Evolutionary conservation across 35 echinoderm and acorn worm species (phyloP), one percentile per base, ranked within the genome.

Genomic region (Anneissia japonica): DNA sequence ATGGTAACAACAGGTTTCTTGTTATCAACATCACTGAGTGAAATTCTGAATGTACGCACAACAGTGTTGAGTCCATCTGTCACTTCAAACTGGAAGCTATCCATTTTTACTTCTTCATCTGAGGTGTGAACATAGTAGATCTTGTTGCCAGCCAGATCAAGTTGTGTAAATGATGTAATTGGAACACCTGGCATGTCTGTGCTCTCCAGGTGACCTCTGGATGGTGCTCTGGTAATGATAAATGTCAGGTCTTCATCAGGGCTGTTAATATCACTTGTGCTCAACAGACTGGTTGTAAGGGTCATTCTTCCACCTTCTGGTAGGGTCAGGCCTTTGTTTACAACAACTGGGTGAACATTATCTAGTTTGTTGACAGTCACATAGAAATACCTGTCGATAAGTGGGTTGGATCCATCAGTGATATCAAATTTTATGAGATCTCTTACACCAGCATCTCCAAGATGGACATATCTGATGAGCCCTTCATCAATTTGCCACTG

Each of bases 391-490:
- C 96, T 82, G 81, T 99, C 96, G 55, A 99, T 94, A 23, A 90
- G 83, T 37, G 96, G 86, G 72, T 99, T 99, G 4, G 31, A 26
- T 30, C 96, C 96, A 92, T 99, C 96, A 14, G 96, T 99, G 14
- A 99, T 80, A 37, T 99, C 96, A 92, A 99, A 99, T 39, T 94
- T 99, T 82, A 99, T 99, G 36, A 94, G 87, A 78, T 99, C 96
- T 23, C 92, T 82, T 30, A 89, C 92, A 75, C 92, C 96, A 75
- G 40, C 79, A 16, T 64, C 81, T 16, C 92, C 89, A 75, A 90
- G 89, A 35, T 99, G 96, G 30, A 89, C 86, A 79, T 91, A 99
- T 55, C 86, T 86, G 75, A 99, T 99, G 55, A 92, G 92, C 28
- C 84, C 82, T 81, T 93, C 94, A 84, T 99, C 96, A 84, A 99